phyloP scores from a whole-genome alignment of 2,797 vertebrate genomes.

The Neoniphon sammara region DNA sequence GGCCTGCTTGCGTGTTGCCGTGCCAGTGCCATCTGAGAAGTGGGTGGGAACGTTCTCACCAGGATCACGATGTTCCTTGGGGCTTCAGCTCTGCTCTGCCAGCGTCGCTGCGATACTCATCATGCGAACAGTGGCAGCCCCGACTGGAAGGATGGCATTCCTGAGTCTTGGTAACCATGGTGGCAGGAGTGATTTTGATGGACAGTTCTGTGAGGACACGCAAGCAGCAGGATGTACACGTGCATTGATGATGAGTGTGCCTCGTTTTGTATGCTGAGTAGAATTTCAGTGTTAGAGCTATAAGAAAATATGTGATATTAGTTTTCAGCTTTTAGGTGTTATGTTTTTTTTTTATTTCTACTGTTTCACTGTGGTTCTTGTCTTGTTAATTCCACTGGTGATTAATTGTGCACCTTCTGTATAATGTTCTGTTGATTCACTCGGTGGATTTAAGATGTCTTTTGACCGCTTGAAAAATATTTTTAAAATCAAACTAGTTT shows the following conservation, averaged over 20 bases:
- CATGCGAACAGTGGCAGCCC: conserved; percentile 7
- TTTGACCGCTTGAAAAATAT: background rate
- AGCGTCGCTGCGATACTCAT: conserved; percentile 23
- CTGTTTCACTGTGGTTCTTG: conserved; percentile 24
- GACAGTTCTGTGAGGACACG: background rate
- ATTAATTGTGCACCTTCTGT: conserved; percentile 36
- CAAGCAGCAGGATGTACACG: background rate
- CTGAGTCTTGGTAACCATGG: conserved; percentile 31
- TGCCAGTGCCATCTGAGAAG: conserved; percentile 12
- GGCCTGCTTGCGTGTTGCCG: background rate
- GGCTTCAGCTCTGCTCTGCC: conserved; percentile 2
- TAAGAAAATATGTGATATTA: background rate
- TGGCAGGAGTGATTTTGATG: conserved; percentile 16
- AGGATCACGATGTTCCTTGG: conserved; percentile 21
- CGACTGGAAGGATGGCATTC: conserved; percentile 71
- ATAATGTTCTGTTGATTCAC: conserved; percentile 20
- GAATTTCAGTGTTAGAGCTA: conserved; percentile 25
- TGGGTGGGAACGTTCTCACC: conserved; percentile 20
- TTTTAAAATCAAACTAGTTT: background rate
- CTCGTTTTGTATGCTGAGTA: background rate
- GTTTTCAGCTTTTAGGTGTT: background rate
- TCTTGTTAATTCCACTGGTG: background rate
- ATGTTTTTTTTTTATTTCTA: conserved; percentile 50
- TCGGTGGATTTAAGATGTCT: background rate
- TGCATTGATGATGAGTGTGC: background rate